Base-by-base conservation (phyloP, 2,888 invertebrate species). In the Diadegma fenestrale region DNA sequence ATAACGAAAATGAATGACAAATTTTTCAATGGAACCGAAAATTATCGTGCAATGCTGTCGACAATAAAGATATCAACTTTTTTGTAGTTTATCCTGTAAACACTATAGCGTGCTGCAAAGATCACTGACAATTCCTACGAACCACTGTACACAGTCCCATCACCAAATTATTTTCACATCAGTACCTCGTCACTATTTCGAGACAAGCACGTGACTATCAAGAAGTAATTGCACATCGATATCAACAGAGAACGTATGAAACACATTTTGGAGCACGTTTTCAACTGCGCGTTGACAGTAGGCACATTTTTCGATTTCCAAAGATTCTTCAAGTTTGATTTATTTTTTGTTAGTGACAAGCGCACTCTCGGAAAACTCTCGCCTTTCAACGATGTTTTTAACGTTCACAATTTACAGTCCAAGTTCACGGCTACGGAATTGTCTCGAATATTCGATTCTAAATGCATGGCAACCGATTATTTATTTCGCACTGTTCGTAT, bases 141-240 rank as follows among this genome's bases (percentile, higher is more conserved):
- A 37, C 63, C 75, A 61, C 72, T 66, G 19, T 30, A 75, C 30
- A 41, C 30, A 41, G 58, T 43, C 26, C 61, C 12, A 54, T 64
- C 45, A 19, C 61, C 68, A 51, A 61, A 43, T 66, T 73, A 41
- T 63, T 30, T 14, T 68, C 33, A 17, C 68, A 63, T 54, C 41
- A 17, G 10, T 48, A 54, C 54, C 22, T 77, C 77, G 75, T 71
- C 37, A 54, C 51, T 75, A 37, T 26, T 43, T n/a, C 69, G 51
- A 48, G 69, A 51, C 12, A 54, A 41, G 80, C 76, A 61, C 33
- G 72, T 80, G 30, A 30, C 26, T 33, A 68, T 69, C 82, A 86
- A 81, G 48, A 90, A 91, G 43, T 90, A 91, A 82, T 91, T 90
- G 84, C 88, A 90, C 90, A 91, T 90, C 14, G 90, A 89, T 26